A percentile compares a stretch with the other conserved stretches of the same genome.
These are phyloP conservation scores for Drosophila yakuba DNA, from an alignment of 1,140 invertebrate species.

Conservation along the genomic window DNA sequence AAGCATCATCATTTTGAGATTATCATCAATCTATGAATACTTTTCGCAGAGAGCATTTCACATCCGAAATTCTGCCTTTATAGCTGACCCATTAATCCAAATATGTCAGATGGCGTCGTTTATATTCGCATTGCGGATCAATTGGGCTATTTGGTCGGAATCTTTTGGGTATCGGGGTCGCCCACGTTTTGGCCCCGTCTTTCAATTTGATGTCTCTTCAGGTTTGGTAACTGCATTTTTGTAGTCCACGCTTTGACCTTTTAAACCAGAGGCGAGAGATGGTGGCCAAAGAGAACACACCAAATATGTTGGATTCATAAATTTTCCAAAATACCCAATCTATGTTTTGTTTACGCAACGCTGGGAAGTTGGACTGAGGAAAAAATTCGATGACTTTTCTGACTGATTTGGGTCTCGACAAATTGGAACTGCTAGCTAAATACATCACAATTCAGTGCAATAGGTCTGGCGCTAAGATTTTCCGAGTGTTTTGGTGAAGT, in stretches of 20 bases:
- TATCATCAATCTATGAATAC: constrained; percentile 28
- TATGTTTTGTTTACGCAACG: constrained; percentile 75
- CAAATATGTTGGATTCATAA: constrained; percentile 67
- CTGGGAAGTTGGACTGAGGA: constrained; percentile 5
- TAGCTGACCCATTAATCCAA: constrained; percentile 71
- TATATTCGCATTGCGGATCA: constrained; percentile 56
- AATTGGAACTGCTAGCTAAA: constrained; percentile 52
- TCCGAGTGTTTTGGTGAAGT: constrained; percentile 40
- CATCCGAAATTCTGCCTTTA: constrained; percentile 3
- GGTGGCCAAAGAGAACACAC: constrained; percentile 21
- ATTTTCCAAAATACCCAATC: constrained; percentile 36
- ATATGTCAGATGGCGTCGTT: constrained; percentile 67
- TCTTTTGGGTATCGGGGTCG: constrained; percentile 49
- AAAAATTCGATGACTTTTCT: constrained; percentile 63
- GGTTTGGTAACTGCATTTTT: constrained; percentile 53
- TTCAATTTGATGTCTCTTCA: constrained; percentile 32
- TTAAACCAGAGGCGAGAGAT: constrained; percentile 59
- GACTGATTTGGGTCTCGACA: constrained; percentile 59
- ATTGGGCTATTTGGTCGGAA: constrained; percentile 29
- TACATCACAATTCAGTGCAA: neutral
- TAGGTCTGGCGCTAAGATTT: neutral
- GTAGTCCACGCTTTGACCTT: constrained; percentile 66
- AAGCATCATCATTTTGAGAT: constrained; percentile 29
- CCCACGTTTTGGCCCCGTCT: constrained; percentile 64
- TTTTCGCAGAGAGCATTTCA: constrained; percentile 7